phyloP scores from a whole-genome alignment of 2,888 invertebrate species.

The Luperina nickerlii region DNA sequence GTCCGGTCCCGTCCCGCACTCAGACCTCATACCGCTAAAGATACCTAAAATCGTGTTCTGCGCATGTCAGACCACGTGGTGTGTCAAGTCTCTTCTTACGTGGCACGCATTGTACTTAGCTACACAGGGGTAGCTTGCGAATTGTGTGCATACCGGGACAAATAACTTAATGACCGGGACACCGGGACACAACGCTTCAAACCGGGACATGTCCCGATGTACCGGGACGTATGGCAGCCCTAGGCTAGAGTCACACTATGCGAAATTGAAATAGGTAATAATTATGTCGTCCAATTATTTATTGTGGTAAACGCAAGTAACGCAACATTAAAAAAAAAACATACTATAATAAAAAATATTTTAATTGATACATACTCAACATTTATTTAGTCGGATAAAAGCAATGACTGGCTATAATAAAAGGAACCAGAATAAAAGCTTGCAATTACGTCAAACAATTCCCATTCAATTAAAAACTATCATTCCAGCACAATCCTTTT shows the following conservation, averaged over 20 bases:
- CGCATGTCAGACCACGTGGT: too few relatives aligned
- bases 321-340: neutral
- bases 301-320: neutral
- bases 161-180: too few relatives aligned
- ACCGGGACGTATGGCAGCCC: too few relatives aligned
- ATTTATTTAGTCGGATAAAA: neutral
- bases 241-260: neutral
- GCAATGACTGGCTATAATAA: neutral
- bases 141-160: too few relatives aligned
- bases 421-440: slow-evolving; percentile 2
- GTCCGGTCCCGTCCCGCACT: too few relatives aligned
- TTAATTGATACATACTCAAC: neutral
- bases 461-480: slow-evolving; percentile 50
- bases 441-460: slow-evolving; percentile 9
- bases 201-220: too few relatives aligned
- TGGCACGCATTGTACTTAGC: too few relatives aligned
- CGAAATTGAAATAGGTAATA: neutral
- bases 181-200: too few relatives aligned
- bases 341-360: neutral
- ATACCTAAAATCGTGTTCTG: too few relatives aligned
- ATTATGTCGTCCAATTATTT: neutral
- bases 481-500: slow-evolving; percentile 40
- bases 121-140: too few relatives aligned
- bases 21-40: too few relatives aligned
- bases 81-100: too few relatives aligned